A percentile compares a stretch with the other conserved stretches of the same genome.
Evolutionary conservation across 2,797 vertebrate genomes (phyloP).

Genomic region (Monodelphis domestica): DNA sequence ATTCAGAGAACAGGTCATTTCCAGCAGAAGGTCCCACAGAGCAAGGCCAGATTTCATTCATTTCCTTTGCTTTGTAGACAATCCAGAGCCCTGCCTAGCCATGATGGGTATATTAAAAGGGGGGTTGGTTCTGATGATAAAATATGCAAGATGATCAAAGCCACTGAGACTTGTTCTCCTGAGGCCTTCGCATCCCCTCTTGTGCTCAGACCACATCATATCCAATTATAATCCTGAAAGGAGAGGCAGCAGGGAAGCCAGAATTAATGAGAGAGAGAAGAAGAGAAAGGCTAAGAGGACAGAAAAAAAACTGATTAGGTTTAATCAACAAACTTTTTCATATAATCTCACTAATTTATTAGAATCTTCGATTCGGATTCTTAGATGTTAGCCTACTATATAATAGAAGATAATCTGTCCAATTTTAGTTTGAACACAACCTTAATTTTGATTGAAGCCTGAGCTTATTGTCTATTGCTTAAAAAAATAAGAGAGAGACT

Average conservation of each 20-base stretch:
- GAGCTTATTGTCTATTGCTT: not conserved
- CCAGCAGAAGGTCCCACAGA: no score
- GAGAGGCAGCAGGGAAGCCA: constrained; percentile 24
- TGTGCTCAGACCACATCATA: constrained; percentile 7
- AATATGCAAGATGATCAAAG: not conserved
- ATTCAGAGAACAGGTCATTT: not conserved
- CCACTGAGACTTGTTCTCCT: not conserved
- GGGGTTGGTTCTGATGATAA: not conserved
- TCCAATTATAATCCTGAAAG: constrained; percentile 31
- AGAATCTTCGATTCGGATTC: constrained; percentile 20
- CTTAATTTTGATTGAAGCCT: constrained; percentile 63
- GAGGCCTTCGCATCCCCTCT: constrained; percentile 2
- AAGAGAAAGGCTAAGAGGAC: constrained; percentile 17
- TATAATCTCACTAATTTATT: constrained; percentile 7
- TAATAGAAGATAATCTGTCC: constrained; percentile 1
- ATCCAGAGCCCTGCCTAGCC: not conserved
- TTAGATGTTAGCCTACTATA: constrained; percentile 27
- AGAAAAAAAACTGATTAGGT: constrained; percentile 47
- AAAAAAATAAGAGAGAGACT: constrained; percentile 8
- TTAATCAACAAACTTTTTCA: not conserved
- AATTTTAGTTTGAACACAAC: constrained; percentile 57
- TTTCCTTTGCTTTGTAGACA: not conserved
- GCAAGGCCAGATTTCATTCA: not conserved
- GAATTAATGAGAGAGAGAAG: constrained; percentile 32
- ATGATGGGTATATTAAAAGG: constrained; percentile 14